Percentiles rank a stretch among this genome's conserved stretches.
These are phyloP conservation scores for Volucella inanis DNA, from an alignment of 2,888 invertebrate species.

Conservation along the genomic window DNA sequence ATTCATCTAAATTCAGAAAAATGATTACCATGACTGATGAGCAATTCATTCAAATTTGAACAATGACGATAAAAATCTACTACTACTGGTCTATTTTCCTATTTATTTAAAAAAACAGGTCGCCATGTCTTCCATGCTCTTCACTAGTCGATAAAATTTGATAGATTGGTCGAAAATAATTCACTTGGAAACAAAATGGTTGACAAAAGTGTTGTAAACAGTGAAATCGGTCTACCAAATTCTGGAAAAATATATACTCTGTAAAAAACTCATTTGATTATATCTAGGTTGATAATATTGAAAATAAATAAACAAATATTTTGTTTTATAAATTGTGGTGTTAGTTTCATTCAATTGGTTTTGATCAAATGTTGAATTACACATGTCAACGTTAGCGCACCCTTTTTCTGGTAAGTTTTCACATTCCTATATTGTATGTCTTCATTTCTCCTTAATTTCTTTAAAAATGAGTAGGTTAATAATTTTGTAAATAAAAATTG, in stretches of 20 bases:
- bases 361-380: conserved; percentile 75
- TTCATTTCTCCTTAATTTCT: background rate
- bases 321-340: conserved; percentile 25
- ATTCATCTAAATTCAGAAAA: no score
- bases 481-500: background rate
- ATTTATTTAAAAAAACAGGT: no score
- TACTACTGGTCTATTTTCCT: background rate
- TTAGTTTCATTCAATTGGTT: background rate
- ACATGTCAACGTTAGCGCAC: conserved; percentile 77
- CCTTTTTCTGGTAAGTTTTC: conserved; percentile 76
- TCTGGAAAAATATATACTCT: conserved; percentile 5
- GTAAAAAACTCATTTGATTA: conserved; percentile 2
- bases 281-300: conserved; percentile 1
- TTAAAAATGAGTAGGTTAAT: background rate
- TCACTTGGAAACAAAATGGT: conserved; percentile 72
- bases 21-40: no score
- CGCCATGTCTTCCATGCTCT: background rate
- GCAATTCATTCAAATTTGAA: background rate
- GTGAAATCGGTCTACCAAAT: conserved; percentile 57
- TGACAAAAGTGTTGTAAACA: conserved; percentile 72
- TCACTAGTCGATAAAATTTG: conserved; percentile 56
- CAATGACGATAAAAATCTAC: background rate
- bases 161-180: conserved; percentile 63
- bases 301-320: background rate
- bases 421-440: conserved; percentile 28